Base-by-base conservation (phyloP, 2,888 invertebrate genomes). In the Tethea ocularis region DNA sequence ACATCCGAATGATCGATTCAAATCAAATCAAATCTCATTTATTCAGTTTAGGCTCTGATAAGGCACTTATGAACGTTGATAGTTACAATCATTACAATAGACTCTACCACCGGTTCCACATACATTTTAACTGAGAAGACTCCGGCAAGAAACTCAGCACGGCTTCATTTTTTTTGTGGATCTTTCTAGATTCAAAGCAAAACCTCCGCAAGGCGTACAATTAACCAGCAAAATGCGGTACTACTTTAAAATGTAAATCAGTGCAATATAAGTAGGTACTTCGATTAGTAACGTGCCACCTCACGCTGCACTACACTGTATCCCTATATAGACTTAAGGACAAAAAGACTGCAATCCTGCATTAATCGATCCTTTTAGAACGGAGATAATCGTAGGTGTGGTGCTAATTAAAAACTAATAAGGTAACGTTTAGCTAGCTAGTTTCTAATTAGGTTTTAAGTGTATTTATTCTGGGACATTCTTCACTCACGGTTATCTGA, bases 281-380 rank as follows among this genome's bases (percentile, higher is more conserved):
- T 46, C 20, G 46, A 17, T 20, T 17, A 20, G 46, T 46, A 46
- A 20, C 10, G 20, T 20, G 46, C 17, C 46, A 46, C 46, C 46
- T 46, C 20, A n/a, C 41, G 17, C 8, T 29, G 41, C 17, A n/a
- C 20, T 46, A n/a, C 38, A 8, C 17, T 46, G 20, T 46, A 46
- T 59, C 65, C 68, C 63, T 66, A 71, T 66, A 68, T 26, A 59
- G 60, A 57, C 1, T 33, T n/a, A 38, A 68, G 69, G 65, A 69
- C 65, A 58, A 54, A 63, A 57, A 58, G 53, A 74, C 68, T 62
- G 57, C 68, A 60, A 60, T 66, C 57, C 61, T 56, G 68, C 75
- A 70, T 76, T 74, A 71, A 74, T 64, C 62, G 63, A 55, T 7
- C 52, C 68, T 68, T 61, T 67, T 73, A 75, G 73, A 69, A 67